Base-by-base conservation (phyloP, 2,113 vertebrate genomes). In the Hemichromis elongatus region DNA sequence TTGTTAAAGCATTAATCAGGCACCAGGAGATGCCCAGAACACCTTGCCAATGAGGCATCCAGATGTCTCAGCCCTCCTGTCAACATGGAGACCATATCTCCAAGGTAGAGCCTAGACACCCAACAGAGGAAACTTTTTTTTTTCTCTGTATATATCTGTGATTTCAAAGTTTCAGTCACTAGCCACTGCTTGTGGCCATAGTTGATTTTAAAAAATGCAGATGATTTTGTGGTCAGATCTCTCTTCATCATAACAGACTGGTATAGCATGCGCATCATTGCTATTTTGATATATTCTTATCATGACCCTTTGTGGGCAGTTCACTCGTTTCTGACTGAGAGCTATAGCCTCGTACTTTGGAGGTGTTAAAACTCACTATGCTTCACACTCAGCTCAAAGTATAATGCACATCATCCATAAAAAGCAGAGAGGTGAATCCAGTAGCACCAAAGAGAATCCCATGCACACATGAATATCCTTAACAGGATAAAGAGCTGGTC, bases 41-140 rank as follows among this genome's bases (percentile, higher is more conserved):
- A 52, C 50, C 0, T 52, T 52, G 18, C 50, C 0, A 52, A 52
- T 0, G 18, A 52, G 8, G 50, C 50, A 3, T 52, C 8, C 50
- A 52, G 50, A 52, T 52, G 50, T 52, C 50, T 52, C 50, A 52
- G 50, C 18, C 47, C 18, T 52, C 18, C 18, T 52, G 4, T 52
- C 47, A 52, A 9, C 9, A 52, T 52, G 47, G 47, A 52, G 47
- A 52, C 47, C 47, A 52, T 52, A 52, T 5, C 1, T 19, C 50
- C 19, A 52, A 52, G 18, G 2, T 7, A 19, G 50, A 52, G 18
- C 19, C 8, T 19, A 19, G 50, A 52, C 50, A 52, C 1, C 1
- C 50, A 19, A 52, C 3, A 52, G 50, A 52, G 18, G 18, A 52
- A 52, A 4, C 50, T 52, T 4, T 52, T 19, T 4, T 52, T 19